Percentiles rank a stretch among this genome's conserved stretches.
phyloP scores from a whole-genome alignment of 2,113 vertebrate genomes.

The Entosphenus tridentatus region DNA sequence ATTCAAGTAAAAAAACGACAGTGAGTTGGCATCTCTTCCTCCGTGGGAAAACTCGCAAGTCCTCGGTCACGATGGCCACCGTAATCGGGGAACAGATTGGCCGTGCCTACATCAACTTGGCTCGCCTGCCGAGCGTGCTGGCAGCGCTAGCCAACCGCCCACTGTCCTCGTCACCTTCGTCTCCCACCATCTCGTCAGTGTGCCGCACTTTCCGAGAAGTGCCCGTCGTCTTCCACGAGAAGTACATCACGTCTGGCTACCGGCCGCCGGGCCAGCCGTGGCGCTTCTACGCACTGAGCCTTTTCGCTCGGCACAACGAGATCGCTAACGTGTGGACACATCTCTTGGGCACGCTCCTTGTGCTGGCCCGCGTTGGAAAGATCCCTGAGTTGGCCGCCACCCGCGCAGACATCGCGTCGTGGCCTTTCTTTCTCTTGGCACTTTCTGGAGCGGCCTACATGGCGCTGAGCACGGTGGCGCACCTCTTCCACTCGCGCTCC shows the following conservation, averaged over 20 bases:
- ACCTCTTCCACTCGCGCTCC: slow-evolving; percentile 63
- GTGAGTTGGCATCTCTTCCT: no score
- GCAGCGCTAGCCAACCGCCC: no score
- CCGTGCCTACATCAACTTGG: no score
- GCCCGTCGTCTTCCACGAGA: slow-evolving; percentile 55
- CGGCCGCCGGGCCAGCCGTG: slow-evolving; percentile 44
- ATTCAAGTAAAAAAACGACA: no score
- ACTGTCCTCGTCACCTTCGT: no score
- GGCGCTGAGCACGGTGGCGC: slow-evolving; percentile 49
- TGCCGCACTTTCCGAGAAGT: slow-evolving; percentile 22
- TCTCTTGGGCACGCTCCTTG: slow-evolving; percentile 31
- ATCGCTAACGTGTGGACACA: slow-evolving; percentile 76
- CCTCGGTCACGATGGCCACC: no score
- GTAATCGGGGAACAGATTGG: no score
- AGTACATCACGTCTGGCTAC: slow-evolving; percentile 55
- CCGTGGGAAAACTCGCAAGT: no score
- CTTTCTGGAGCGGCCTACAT: slow-evolving; percentile 46
- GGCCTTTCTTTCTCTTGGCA: slow-evolving; percentile 45
- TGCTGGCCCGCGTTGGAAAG: slow-evolving; percentile 45
- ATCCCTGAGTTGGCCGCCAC: slow-evolving; percentile 25
- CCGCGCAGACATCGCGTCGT: slow-evolving; percentile 16
- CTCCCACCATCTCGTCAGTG: no score
- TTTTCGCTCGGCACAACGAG: slow-evolving; percentile 79
- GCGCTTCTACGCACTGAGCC: slow-evolving; percentile 58
- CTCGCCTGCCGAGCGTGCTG: no score